These are phyloP conservation scores for Ctenodactylus gundi DNA, from an alignment of 2,113 vertebrate species.

Conservation along the genomic window DNA sequence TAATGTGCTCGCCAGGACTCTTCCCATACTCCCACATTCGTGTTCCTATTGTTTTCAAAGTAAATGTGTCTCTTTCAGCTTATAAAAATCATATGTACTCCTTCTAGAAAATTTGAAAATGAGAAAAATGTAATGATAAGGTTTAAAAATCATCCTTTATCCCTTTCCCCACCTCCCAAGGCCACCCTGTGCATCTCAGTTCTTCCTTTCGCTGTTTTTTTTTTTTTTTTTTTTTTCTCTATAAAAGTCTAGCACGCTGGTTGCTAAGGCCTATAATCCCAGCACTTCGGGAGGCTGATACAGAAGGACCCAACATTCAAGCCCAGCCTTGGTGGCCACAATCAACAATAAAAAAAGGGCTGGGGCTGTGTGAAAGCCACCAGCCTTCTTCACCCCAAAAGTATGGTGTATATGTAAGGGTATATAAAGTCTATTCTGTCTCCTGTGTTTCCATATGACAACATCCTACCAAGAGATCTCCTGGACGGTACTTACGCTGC, in stretches of 20 bases:
- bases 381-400: too few species aligned
- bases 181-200: background rate
- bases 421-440: background rate
- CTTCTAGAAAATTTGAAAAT: background rate
- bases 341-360: too few species aligned
- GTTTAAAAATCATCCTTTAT: background rate
- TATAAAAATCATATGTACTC: background rate
- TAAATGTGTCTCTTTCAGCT: background rate
- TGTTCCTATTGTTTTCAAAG: background rate
- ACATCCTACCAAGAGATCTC: background rate
- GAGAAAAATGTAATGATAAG: background rate
- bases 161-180: too few species aligned
- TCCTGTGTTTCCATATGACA: background rate
- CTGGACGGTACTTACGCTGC: background rate
- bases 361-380: too few species aligned
- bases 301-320: too few species aligned
- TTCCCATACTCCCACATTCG: background rate
- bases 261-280: too few species aligned
- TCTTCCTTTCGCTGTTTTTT: too few species aligned
- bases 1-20: rapidly evolving
- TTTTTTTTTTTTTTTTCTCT: background rate
- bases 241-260: too few species aligned
- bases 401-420: too few species aligned
- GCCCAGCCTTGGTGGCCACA: too few species aligned
- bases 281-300: too few species aligned